Evolutionary conservation across 2,797 vertebrate species (phyloP), one percentile per base, ranked within the genome.

Genomic region (Adrianichthys oophorus): DNA sequence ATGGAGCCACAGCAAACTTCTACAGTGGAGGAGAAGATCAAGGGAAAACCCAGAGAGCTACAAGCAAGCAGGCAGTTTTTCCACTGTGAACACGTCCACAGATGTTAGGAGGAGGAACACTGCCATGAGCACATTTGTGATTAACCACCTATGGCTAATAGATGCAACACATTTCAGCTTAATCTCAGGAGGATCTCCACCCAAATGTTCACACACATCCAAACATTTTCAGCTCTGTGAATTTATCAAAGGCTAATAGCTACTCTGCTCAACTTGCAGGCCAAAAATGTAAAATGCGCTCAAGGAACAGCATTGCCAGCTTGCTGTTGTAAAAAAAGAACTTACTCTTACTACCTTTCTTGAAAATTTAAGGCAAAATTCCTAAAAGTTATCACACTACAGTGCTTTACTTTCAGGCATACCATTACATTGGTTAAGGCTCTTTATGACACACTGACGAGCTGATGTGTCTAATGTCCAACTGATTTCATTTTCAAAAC

Each of bases 401-500:
- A 32, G 29, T 8, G 29, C 29, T 8, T 32, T 32, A 32, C 1
- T 32, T 8, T 10, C 7, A 32, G 2, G 7, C 29, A 32, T 32
- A 26, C 24, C 24, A 26, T 26, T 26, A 26, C 1, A 7, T 10
- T 32, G 29, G 78, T 75, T 63, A 74, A 61, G 16, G 24, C 21
- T 76, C 68, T 68, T 47, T 57, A 59, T 69, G 48, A 43, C 46
- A 1, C 0, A 52, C 51, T 48, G 59, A n/a, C 44, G 44, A 60
- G 2, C 46, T 68, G 55, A 50, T 65, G 21, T 49, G 52, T 53
- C 59, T 62, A 56, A 55, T 48, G 65, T 52, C 18, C 87, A 91
- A 88, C 89, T 83, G 90, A 79, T 90, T 87, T 85, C 84, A 53
- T 83, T 84, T 75, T 63, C 89, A 82, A 85, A 82, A 77, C 87